Evolutionary conservation across 2,888 invertebrate genomes (phyloP).

Genomic region (Sialis lutaria): DNA sequence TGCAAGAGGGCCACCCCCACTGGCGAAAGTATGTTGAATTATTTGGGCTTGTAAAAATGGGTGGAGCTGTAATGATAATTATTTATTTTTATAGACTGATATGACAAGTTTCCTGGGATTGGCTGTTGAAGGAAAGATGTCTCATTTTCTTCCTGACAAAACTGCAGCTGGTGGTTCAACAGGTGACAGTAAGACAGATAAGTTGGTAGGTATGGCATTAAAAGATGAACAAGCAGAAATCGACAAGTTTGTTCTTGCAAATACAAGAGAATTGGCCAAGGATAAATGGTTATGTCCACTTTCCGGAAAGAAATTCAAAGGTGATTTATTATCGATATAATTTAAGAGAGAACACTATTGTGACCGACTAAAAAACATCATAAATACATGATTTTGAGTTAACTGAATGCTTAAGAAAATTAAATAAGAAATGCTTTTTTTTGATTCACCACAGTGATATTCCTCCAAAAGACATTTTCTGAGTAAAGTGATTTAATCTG

Average conservation of each 20-base stretch:
- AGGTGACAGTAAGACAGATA: conserved; percentile 21
- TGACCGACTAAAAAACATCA: too few species aligned
- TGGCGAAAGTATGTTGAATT: conserved; percentile 42
- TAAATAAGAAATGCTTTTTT: too few species aligned
- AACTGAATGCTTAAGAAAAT: too few species aligned
- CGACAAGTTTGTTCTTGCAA: conserved; percentile 88
- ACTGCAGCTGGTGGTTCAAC: conserved; percentile 48
- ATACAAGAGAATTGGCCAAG: conserved; percentile 91
- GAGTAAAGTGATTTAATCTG: too few species aligned
- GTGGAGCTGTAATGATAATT: background rate
- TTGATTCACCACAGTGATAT: too few species aligned
- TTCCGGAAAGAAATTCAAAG: conserved; percentile 97
- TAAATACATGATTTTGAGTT: too few species aligned
- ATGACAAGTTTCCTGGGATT: conserved; percentile 56
- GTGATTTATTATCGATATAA: conserved; percentile 5
- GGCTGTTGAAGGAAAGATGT: conserved; percentile 81
- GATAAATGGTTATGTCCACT: conserved; percentile 98
- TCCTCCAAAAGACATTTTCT: too few species aligned
- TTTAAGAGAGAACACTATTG: too few species aligned
- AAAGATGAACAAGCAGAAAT: conserved; percentile 51
- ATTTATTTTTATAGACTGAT: conserved; percentile 31
- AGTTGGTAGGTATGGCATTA: conserved; percentile 21
- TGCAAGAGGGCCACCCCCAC: conserved; percentile 76
- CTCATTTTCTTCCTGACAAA: conserved; percentile 68
- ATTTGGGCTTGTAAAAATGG: background rate